Base-by-base conservation (phyloP, 2,888 invertebrate species). In the Latrodectus hesperus region DNA sequence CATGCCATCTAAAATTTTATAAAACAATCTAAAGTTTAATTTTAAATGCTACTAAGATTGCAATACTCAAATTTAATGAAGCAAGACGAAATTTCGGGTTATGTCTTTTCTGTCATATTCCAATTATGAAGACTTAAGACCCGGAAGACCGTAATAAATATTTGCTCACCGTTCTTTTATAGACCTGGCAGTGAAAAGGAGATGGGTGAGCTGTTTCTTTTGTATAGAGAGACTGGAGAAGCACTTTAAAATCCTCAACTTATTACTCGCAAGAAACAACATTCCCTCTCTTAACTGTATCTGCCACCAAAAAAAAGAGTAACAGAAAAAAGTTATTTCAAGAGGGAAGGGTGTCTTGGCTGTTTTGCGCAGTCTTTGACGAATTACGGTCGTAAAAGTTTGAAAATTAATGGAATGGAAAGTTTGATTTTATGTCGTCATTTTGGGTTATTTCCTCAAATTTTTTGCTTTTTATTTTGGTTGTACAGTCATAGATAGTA, bases 321-420 rank as follows among this genome's bases (percentile, higher is more conserved):
- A 12, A 51, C 14, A 52, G 9, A 26, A 71, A 83, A 76, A 83
- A 76, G 76, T 51, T 70, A 81, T 73, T 81, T 74, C 73, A 76
- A 51, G 70, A 26, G 60, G 60, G 60, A n/a, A 60, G 60, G 11
- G 60, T 60, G 12, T 60, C 60, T 60, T 60, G 12, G 76, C 83
- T 78, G 73, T 72, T 73, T 78, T 84, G 67, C 73, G 77, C 84
- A 77, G 78, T 78, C 72, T 75, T 84, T 84, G 77, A 84, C 72
- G 84, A 84, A 84, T 78, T 78, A 84, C 84, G 72, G 53, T 84
- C 84, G 84, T 84, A 84, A 78, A 84, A 84, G 53, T 55, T 84
- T 73, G 72, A 65, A 84, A 84, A 84, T 84, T 84, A 84, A 84
- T 84, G 84, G 84, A 78, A 72, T 73, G 78, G 74, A 84, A 77